Evolutionary conservation across 2,888 invertebrate species (phyloP), one percentile per base, ranked within the genome.

Genomic region (Strigamia transsilvanica): DNA sequence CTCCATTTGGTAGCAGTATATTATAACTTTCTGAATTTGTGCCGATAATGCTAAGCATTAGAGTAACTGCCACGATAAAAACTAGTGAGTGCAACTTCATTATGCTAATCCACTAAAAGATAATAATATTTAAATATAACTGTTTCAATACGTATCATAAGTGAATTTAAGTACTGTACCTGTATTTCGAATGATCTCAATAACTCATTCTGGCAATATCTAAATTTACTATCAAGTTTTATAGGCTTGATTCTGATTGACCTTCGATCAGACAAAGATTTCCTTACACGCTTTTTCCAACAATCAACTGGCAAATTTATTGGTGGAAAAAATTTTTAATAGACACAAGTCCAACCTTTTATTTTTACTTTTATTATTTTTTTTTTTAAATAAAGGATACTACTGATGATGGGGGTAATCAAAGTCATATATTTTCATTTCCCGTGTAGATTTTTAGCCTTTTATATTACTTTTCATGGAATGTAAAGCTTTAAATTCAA

Each of bases 21-120:
- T 66, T 66, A 9, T 66, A 66, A 21, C 12, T 66, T 21, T 23
- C 61, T 66, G 13, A 15, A 7, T 21, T 66, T 0, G 21, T 23
- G 23, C 5, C 61, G 12, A 66, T 18, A 66, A 21, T n/a, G 12
- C 15, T 3, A n/a, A 46, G 46, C 46, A 46, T 3, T 18, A 66
- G 18, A 2, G 23, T 4, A 23, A 66, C 21, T 18, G 2, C 21
- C 61, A 66, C 10, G 61, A 23, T 18, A 66, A 66, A 66, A 66
- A 66, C 18, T 0, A 66, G 61, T 7, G 21, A 23, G 1, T 21
- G 61, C 6, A 12, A 23, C 7, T 12, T 66, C 61, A 66, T 66
- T 66, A 66, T 66, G 89, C 38, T 5, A 38, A 38, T 38, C 6
- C 2, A 38, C 38, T 38, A 38, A 38, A 38, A 38, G 0, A 38